Percentiles rank a stretch among this genome's conserved stretches.
These are phyloP conservation scores for Brachylomia viminalis DNA, from an alignment of 2,888 invertebrate species.

Conservation along the genomic window DNA sequence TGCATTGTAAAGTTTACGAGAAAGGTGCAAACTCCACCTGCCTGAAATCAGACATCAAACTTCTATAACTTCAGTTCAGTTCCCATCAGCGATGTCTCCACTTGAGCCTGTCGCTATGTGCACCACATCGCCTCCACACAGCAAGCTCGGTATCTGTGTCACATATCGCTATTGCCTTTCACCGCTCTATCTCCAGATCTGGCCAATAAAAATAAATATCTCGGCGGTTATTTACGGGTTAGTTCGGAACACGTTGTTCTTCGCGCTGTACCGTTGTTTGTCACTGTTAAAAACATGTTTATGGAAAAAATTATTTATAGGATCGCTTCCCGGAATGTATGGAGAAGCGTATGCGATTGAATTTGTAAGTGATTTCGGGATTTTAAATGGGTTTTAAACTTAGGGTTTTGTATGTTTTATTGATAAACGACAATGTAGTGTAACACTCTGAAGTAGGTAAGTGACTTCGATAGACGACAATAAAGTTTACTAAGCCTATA, in stretches of 20 bases:
- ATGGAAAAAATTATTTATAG: constrained; percentile 68
- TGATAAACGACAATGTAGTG: not conserved
- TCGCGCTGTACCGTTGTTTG: constrained; percentile 71
- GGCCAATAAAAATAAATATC: constrained; percentile 77
- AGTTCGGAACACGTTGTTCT: constrained; percentile 63
- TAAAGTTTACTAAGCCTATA: no score
- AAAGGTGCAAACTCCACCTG: no score
- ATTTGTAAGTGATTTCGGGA: constrained; percentile 55
- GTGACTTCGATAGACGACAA: not conserved
- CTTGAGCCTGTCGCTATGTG: not conserved
- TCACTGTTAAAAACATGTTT: constrained; percentile 69
- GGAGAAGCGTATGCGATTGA: constrained; percentile 49
- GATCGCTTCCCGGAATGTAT: constrained; percentile 60
- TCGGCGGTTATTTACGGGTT: constrained; percentile 69
- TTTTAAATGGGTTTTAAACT: constrained; percentile 22
- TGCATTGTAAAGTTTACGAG: no score
- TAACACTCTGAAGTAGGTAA: not conserved
- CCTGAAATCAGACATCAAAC: not conserved
- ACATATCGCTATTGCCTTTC: constrained; percentile 65
- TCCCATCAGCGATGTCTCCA: not conserved
- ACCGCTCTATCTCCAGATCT: constrained; percentile 68
- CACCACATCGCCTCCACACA: constrained; percentile 8
- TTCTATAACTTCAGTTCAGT: not conserved
- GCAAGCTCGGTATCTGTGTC: constrained; percentile 52
- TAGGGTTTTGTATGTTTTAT: constrained; percentile 1